A percentile compares a stretch with the other conserved stretches of the same genome.
Evolutionary conservation across 2,113 vertebrate genomes (phyloP).

Genomic region (Alethe castanea): DNA sequence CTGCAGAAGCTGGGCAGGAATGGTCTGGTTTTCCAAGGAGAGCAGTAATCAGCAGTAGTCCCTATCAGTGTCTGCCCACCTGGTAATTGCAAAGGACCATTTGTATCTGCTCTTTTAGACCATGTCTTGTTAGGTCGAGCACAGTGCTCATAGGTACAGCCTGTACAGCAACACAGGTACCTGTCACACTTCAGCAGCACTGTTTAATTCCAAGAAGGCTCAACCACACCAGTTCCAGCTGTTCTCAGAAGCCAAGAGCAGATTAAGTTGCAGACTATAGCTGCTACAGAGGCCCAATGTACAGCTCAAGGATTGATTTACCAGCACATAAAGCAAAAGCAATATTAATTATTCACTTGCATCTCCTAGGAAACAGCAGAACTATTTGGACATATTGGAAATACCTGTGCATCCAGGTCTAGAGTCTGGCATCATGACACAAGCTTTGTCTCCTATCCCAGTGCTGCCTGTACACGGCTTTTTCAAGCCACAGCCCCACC

Average conservation of each 20-base stretch:
- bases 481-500: background rate
- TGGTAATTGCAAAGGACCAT: background rate
- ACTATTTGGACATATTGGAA: background rate
- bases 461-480: rapidly evolving
- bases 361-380: background rate
- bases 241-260: background rate
- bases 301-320: slow-evolving; percentile 3
- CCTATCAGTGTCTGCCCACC: background rate
- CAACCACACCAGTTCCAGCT: background rate
- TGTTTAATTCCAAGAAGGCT: background rate
- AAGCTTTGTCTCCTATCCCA: background rate
- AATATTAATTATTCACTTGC: slow-evolving; percentile 49
- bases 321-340: background rate
- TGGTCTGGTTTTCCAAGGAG: background rate
- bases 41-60: background rate
- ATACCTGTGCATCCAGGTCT: background rate
- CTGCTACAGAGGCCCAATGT: background rate
- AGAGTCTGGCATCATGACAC: background rate
- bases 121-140: background rate
- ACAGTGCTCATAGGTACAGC: background rate
- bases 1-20: background rate
- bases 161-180: background rate
- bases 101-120: background rate
- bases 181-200: background rate
- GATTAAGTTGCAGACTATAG: slow-evolving; percentile 20